Evolutionary conservation across 2,113 vertebrate species (phyloP).

Genomic region (Dicaeum eximium): DNA sequence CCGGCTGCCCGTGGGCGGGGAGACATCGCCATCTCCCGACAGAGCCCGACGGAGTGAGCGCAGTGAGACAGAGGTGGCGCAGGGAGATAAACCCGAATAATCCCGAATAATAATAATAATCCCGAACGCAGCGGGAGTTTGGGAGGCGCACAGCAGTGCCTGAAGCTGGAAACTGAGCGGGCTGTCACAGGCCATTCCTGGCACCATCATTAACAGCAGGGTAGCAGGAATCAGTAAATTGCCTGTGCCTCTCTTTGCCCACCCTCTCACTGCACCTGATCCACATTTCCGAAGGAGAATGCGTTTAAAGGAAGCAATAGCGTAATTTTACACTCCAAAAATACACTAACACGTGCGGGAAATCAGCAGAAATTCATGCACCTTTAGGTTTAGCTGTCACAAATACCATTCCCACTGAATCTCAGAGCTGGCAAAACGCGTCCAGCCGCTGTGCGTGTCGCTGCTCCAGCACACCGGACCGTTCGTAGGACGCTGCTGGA

Average conservation of each 20-base stretch:
- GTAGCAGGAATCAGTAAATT: not conserved
- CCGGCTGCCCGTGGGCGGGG: not conserved
- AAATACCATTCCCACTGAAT: not conserved
- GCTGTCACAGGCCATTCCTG: not conserved
- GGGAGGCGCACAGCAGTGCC: not conserved
- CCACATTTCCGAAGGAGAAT: not conserved
- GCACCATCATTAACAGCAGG: not conserved
- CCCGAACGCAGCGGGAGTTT: not conserved
- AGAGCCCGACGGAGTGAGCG: too few species aligned
- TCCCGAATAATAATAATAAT: too few species aligned
- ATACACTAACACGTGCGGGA: accelerated
- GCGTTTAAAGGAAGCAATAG: not conserved
- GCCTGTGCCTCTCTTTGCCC: not conserved
- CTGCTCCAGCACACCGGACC: accelerated
- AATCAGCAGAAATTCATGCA: not conserved
- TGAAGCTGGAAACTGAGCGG: not conserved
- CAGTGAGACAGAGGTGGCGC: not conserved
- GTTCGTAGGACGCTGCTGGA: not conserved
- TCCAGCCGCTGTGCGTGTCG: not conserved
- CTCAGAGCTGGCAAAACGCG: accelerated
- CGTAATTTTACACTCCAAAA: not conserved
- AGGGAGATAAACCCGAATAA: not conserved
- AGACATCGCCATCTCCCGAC: conserved; percentile 67
- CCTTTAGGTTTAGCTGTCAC: not conserved
- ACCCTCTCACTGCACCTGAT: not conserved